Conservation (phyloP, 2,797 vertebrate genomes). For the Scarus forsteni region DNA sequence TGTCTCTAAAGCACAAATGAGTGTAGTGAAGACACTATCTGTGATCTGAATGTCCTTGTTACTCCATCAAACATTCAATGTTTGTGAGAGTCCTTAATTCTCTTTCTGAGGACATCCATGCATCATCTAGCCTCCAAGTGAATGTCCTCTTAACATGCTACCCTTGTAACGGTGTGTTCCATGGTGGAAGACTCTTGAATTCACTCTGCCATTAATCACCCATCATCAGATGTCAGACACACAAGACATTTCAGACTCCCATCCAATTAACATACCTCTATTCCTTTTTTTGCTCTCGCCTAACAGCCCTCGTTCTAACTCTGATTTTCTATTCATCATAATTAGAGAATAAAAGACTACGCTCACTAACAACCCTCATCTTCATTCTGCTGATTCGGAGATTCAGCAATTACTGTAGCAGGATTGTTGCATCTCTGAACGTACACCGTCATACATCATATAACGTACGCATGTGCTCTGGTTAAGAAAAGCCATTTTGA, state of each 20-base stretch:
- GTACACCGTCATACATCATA: constrained; percentile 26
- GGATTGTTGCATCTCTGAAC: constrained; percentile 32
- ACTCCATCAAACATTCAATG: constrained; percentile 1
- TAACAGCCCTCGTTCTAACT: constrained; percentile 8
- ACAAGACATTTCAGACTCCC: constrained; percentile 25
- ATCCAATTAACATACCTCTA: constrained; percentile 7
- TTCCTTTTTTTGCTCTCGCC: constrained; percentile 14
- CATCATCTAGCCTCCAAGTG: constrained; percentile 23
- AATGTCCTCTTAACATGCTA: constrained; percentile 12
- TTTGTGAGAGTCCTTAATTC: neutral
- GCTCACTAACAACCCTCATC: constrained; percentile 52
- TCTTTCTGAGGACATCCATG: neutral
- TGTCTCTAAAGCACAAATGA: neutral
- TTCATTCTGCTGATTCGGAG: constrained; percentile 46
- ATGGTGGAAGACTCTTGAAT: constrained; percentile 36
- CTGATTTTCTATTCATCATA: constrained; percentile 30
- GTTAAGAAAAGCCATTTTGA: constrained; percentile 37
- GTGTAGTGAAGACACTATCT: neutral
- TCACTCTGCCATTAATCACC: constrained; percentile 39
- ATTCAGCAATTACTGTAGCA: constrained; percentile 52
- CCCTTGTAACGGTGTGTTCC: constrained; percentile 10
- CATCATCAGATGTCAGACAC: constrained; percentile 39
- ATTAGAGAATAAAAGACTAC: constrained; percentile 46
- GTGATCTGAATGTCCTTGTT: neutral
- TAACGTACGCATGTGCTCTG: constrained; percentile 9